Percentiles rank a stretch among this genome's conserved stretches.
These are phyloP conservation scores for Dermatemys mawii DNA, from an alignment of 2,113 vertebrate genomes.

Conservation along the genomic window DNA sequence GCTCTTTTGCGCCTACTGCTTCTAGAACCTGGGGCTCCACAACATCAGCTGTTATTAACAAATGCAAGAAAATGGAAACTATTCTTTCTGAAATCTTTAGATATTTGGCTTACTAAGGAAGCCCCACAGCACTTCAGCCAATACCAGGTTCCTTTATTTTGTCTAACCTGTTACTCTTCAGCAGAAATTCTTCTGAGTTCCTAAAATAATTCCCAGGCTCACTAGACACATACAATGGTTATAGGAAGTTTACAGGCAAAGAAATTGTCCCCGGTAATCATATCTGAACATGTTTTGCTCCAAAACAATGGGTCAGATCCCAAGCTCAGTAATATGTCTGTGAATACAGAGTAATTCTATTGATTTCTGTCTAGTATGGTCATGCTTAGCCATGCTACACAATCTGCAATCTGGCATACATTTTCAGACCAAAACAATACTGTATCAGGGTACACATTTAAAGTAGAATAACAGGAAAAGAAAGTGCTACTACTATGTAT, in stretches of 20 bases:
- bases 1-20: neutral
- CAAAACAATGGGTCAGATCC: too few species aligned
- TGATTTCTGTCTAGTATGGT: neutral
- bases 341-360: neutral
- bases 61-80: neutral
- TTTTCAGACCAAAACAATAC: slow-evolving; percentile 1
- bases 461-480: neutral
- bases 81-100: neutral
- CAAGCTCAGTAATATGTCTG: neutral
- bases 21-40: slow-evolving; percentile 25
- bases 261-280: neutral
- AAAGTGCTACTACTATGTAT: neutral
- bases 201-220: neutral
- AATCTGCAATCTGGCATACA: accelerated
- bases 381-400: neutral
- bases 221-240: accelerated
- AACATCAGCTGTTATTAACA: neutral
- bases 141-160: accelerated
- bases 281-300: neutral
- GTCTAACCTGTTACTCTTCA: neutral
- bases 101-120: neutral
- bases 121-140: neutral
- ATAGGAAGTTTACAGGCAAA: neutral
- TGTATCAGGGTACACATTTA: neutral
- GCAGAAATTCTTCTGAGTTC: neutral